Percentiles rank a stretch among this genome's conserved stretches.
These are phyloP conservation scores for Peromyscus attwateri DNA, from an alignment of 2,797 vertebrate species.

Conservation along the genomic window DNA sequence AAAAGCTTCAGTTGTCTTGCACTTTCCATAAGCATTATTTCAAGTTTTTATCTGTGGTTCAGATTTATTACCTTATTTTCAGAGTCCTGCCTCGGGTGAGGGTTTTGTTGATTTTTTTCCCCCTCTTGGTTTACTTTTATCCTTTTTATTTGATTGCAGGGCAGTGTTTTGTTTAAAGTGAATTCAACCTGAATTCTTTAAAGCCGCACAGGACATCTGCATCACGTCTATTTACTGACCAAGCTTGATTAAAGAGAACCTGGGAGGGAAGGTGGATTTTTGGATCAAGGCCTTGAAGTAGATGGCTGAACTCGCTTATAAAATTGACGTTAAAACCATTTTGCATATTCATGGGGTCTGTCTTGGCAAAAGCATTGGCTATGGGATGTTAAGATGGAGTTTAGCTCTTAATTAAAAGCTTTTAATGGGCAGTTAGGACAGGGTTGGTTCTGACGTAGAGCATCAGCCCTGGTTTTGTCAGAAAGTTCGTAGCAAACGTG, in stretches of 20 bases:
- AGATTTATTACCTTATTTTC: background rate
- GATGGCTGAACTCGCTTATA: background rate
- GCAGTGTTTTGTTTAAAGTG: background rate
- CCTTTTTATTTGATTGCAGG: background rate
- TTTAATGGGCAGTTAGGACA: background rate
- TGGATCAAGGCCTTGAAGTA: background rate
- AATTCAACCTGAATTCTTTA: slow-evolving; percentile 11
- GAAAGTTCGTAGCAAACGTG: rapidly evolving
- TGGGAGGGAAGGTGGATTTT: background rate
- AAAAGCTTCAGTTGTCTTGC: rapidly evolving
- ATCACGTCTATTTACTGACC: background rate
- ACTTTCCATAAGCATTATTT: background rate
- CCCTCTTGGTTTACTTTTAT: background rate
- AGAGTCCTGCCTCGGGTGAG: background rate
- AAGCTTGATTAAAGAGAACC: background rate
- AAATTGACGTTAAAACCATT: background rate
- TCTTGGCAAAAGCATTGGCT: background rate
- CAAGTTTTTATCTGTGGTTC: background rate
- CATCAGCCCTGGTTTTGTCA: background rate
- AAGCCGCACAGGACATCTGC: background rate
- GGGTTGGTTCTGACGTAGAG: rapidly evolving
- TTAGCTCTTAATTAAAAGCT: background rate
- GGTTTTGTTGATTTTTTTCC: background rate
- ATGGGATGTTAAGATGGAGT: background rate
- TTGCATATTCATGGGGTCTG: background rate